Conservation (phyloP, 2,113 vertebrate genomes). For the Prietella phreatophila region DNA sequence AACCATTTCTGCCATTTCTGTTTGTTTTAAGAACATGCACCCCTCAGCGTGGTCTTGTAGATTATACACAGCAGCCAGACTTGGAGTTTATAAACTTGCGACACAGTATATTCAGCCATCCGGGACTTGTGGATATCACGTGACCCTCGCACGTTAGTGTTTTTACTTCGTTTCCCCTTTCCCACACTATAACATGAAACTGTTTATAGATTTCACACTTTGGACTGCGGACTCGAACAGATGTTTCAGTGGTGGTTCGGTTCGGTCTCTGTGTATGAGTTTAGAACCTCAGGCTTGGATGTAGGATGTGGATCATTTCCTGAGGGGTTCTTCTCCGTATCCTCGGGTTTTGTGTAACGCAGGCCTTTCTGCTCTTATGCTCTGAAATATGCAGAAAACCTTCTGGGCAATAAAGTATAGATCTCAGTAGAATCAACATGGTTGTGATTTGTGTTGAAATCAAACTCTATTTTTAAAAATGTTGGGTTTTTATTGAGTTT, state of each 20-base stretch:
- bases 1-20: no score
- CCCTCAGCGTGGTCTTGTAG: no score
- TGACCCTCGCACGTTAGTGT: no score
- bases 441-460: background rate
- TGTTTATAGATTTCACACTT: background rate
- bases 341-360: background rate
- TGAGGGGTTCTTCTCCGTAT: background rate
- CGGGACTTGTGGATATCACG: no score
- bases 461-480: no score
- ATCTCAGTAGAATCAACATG: background rate
- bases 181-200: background rate
- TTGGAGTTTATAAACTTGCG: no score
- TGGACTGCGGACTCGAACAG: background rate
- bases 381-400: background rate
- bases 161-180: no score
- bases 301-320: constrained; percentile 19
- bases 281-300: background rate
- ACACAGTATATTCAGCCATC: no score
- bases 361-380: background rate
- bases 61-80: no score
- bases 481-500: no score
- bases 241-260: background rate
- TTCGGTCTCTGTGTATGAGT: background rate
- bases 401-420: background rate
- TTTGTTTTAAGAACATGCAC: no score